A percentile compares a stretch with the other conserved stretches of the same genome.
Conservation (phyloP, 2,888 invertebrate genomes). For the Folsomia candida region DNA sequence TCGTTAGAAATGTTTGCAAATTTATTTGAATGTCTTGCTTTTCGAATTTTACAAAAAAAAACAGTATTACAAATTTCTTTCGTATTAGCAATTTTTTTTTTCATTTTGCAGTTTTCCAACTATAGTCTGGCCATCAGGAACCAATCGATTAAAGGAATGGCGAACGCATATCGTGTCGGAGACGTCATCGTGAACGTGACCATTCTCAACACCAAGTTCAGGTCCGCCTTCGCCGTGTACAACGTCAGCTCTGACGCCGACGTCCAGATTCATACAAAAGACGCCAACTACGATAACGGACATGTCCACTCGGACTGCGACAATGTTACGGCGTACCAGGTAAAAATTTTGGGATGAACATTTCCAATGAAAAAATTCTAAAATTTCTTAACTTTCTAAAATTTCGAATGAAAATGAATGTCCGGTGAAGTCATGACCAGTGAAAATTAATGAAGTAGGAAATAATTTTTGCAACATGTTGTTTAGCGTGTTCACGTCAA, state of each 20-base stretch:
- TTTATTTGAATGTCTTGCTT: too few species aligned
- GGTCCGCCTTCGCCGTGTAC: neutral
- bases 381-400: neutral
- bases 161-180: slow-evolving; percentile 2
- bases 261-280: neutral
- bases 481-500: too few species aligned
- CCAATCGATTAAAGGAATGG: neutral
- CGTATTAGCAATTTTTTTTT: too few species aligned
- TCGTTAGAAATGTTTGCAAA: too few species aligned
- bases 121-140: neutral
- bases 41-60: too few species aligned
- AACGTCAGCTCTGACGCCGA: neutral
- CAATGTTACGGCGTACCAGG: neutral
- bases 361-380: neutral
- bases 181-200: neutral
- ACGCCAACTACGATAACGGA: neutral
- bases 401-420: too few species aligned
- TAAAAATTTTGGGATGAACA: too few species aligned
- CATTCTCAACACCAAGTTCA: neutral
- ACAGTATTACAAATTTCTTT: too few species aligned
- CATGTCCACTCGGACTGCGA: neutral
- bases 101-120: neutral
- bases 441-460: too few species aligned
- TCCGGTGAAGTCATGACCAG: too few species aligned
- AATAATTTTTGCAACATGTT: too few species aligned